Evolutionary conservation across 2,888 invertebrate species (phyloP).

Genomic region (Epinotia demarniana): DNA sequence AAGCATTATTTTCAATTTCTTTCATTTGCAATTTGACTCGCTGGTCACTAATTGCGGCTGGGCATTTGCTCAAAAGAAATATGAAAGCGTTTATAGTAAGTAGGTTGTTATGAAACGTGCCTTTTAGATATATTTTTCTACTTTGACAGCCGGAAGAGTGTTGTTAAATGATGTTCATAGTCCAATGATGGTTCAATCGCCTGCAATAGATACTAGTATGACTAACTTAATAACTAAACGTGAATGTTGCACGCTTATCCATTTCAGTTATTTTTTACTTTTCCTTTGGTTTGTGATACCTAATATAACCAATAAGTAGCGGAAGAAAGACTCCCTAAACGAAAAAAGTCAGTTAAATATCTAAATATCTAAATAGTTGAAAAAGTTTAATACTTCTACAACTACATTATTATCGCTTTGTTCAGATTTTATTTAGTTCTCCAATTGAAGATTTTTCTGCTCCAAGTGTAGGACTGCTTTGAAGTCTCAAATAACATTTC

Average conservation of each 20-base stretch:
- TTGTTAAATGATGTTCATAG: not conserved
- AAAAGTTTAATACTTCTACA: too few relatives aligned
- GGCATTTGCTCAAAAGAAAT: not conserved
- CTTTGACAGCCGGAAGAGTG: not conserved
- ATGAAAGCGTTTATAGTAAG: not conserved
- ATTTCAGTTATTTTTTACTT: not conserved
- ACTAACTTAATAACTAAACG: not conserved
- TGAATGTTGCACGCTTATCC: not conserved
- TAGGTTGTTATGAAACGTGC: not conserved
- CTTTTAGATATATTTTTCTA: slow-evolving; percentile 1
- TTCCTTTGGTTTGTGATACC: not conserved
- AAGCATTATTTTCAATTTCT: too few relatives aligned
- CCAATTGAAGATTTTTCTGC: too few relatives aligned
- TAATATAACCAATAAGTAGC: not conserved
- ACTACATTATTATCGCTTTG: too few relatives aligned
- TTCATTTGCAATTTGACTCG: too few relatives aligned
- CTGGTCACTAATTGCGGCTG: too few relatives aligned
- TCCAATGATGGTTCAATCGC: not conserved
- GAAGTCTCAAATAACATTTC: too few relatives aligned
- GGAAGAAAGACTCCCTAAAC: too few relatives aligned
- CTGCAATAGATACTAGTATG: not conserved
- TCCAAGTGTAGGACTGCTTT: too few relatives aligned
- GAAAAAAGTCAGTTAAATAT: too few relatives aligned
- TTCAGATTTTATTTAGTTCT: too few relatives aligned
- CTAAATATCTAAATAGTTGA: too few relatives aligned